Conservation (phyloP, 2,113 vertebrate genomes). For the Pavo muticus region DNA sequence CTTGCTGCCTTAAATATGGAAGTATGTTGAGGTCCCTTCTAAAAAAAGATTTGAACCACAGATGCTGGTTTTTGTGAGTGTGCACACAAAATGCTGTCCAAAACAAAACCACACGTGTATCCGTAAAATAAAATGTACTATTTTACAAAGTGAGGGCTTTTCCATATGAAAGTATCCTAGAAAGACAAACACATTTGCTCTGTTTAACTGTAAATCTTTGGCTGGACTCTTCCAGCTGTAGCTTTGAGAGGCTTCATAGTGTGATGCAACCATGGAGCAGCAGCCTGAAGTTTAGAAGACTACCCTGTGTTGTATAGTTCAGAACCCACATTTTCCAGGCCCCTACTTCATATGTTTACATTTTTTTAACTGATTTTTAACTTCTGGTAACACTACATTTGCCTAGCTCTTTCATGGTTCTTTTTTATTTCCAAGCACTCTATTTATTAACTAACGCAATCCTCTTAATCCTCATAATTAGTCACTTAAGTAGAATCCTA, state of each 20-base stretch:
- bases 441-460: background rate
- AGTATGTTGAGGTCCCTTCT: background rate
- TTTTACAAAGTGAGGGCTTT: background rate
- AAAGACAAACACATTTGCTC: background rate
- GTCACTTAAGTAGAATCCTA: background rate
- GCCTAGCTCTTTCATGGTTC: background rate
- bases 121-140: background rate
- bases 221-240: background rate
- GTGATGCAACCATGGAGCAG: background rate
- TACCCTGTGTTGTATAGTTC: background rate
- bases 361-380: background rate
- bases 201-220: background rate
- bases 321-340: background rate
- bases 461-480: background rate
- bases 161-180: background rate
- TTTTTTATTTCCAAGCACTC: background rate
- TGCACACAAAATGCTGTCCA: background rate
- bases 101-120: background rate
- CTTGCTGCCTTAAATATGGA: background rate
- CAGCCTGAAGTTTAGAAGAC: background rate
- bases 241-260: background rate
- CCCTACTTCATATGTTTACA: background rate
- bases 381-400: background rate
- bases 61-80: background rate
- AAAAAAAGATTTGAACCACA: background rate